A percentile compares a stretch with the other conserved stretches of the same genome.
Evolutionary conservation across 2,113 vertebrate genomes (phyloP).

Genomic region (Strix uralensis): DNA sequence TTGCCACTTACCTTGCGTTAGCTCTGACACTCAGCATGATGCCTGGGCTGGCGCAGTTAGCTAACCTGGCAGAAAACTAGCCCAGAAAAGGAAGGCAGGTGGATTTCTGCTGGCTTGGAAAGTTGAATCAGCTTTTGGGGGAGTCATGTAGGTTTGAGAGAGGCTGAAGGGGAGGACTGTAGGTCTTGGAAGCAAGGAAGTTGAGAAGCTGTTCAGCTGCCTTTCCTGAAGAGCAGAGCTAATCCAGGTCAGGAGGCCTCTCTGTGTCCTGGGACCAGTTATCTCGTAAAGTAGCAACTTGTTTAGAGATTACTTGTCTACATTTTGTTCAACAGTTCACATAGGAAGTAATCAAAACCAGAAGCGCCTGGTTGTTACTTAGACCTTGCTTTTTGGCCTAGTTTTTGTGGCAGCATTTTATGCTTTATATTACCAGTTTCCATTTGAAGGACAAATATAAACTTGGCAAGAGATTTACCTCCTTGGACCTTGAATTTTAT

Average conservation of each 20-base stretch:
- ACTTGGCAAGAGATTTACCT: background rate
- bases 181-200: background rate
- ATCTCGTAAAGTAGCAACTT: background rate
- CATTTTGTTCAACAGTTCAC: background rate
- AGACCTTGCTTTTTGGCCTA: background rate
- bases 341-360: background rate
- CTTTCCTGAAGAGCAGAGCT: background rate
- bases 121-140: background rate
- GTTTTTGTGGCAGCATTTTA: background rate
- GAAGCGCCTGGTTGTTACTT: background rate
- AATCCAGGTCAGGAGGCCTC: background rate
- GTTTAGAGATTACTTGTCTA: background rate
- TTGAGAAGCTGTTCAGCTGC: accelerated
- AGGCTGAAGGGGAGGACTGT: background rate
- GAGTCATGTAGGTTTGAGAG: accelerated
- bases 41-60: accelerated
- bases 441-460: background rate
- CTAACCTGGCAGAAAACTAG: background rate
- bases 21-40: background rate
- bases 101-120: background rate
- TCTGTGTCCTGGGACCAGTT: background rate
- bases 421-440: background rate
- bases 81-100: too few species aligned
- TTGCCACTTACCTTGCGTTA: accelerated
- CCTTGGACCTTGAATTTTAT: background rate